Base-by-base conservation (phyloP, 2,113 vertebrate species). In the Nothocercus nigrocapillus region DNA sequence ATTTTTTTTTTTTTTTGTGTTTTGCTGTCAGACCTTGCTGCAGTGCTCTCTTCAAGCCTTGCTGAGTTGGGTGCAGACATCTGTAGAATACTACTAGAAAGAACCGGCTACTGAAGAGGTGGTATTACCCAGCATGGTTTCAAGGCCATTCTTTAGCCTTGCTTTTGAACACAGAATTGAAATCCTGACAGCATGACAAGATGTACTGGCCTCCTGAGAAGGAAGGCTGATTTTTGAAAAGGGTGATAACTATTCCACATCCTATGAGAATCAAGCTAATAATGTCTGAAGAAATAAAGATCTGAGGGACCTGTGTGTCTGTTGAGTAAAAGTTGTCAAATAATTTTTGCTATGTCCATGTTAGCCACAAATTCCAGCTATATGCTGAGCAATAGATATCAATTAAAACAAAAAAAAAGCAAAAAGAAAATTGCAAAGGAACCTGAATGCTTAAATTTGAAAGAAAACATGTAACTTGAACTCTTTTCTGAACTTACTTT, bases 141-240 rank as follows among this genome's bases (percentile, higher is more conserved):
- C 85, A 79, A 51, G 36, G 28, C 19, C 63, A 22, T 49, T 80
- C 27, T 89, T 82, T 62, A 83, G 6, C 18, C 25, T 73, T 24
- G 11, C 34, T 77, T 36, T 83, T 69, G 36, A 88, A 75, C 14
- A 32, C 38, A 74, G 87, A 89, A 68, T 45, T 54, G 19, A 63
- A 19, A 64, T 84, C 28, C 28, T 84, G 56, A 72, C 53, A 93
- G 67, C 20, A 17, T 83, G 75, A n/a, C 38, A 45, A 67, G 30
- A 44, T 0, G 49, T 11, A 88, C 11, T 1, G 0, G 12, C 38
- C 13, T 19, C 66, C 59, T 54, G 82, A 36, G 0, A 5, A 66
- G 64, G 32, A 67, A 42, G 8, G 6, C 3, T 56, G 89, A 19
- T 21, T 93, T 88, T 81, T 32, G 64, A 81, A 68, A 80, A 14